Base-by-base conservation (phyloP, 2,888 invertebrate species). In the Drosophila bunnanda region DNA sequence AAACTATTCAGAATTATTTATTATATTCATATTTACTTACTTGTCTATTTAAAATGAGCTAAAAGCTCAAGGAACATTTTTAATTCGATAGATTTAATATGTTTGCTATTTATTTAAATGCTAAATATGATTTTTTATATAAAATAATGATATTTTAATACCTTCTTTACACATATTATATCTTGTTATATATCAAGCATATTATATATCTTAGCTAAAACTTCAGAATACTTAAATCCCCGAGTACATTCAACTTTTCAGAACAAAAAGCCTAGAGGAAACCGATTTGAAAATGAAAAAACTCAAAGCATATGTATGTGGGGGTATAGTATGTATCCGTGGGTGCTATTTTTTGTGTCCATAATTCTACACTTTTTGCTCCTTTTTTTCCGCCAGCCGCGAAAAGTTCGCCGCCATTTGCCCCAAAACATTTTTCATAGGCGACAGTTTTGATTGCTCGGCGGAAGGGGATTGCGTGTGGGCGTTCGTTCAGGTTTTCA, bases 361-460 rank as follows among this genome's bases (percentile, higher is more conserved):
- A 46, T 66, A 30, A 53, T 53, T 66, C 62, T 44, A 6, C 9
- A 12, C 36, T 52, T 48, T 44, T 28, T 30, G 57, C 48, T 44
- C 41, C 30, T 52, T 55, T 55, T 60, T 67, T 60, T 61, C n/a
- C n/a, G 60, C 48, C 34, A 62, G 48, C 64, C 62, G 64, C 67
- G 77, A 68, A 71, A 68, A 71, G 72, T 64, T 70, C 58, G 88
- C 75, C 79, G 83, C 88, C 83, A 88, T 87, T 66, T 84, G 82
- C 77, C 78, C 80, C 80, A 80, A 64, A 70, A 75, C 87, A 86
- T 85, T 88, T 87, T 83, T 86, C 87, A 87, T 75, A 83, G 88
- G 78, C 80, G 84, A 89, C 89, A 87, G 85, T 89, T 86, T 84
- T 87, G 89, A 86, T 87, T 86, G 84, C 89, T 71, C 60, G 53